Conservation (phyloP, 2,113 vertebrate species). For the Benitochromis conjunctus region DNA sequence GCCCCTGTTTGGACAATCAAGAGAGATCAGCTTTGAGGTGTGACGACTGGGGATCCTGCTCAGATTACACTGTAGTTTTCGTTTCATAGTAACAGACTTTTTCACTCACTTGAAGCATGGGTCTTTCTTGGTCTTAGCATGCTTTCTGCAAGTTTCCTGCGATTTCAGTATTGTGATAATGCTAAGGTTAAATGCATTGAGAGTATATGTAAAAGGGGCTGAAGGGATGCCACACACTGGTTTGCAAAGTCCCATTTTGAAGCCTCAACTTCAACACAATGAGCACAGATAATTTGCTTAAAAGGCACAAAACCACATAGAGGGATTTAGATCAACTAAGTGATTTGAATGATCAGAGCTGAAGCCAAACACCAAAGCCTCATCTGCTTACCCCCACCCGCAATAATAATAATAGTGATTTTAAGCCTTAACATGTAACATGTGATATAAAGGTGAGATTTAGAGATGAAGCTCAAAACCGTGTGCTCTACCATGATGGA, state of each 20-base stretch:
- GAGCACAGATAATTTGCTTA: background rate
- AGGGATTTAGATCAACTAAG: background rate
- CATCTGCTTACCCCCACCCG: background rate
- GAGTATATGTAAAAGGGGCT: background rate
- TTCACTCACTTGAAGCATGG: constrained; percentile 37
- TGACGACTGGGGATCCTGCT: constrained; percentile 26
- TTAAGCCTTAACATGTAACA: background rate
- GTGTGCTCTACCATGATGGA: background rate
- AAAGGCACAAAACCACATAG: background rate
- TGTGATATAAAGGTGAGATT: background rate
- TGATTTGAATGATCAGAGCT: background rate
- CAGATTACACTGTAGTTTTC: background rate
- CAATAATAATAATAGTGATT: background rate
- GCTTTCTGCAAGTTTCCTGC: background rate
- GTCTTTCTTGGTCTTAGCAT: constrained; percentile 24
- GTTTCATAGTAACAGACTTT: background rate
- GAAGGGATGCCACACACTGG: background rate
- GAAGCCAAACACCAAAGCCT: background rate
- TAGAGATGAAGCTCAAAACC: background rate
- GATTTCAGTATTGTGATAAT: background rate
- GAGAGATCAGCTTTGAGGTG: constrained; percentile 80
- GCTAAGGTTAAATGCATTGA: background rate
- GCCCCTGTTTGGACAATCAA: constrained; percentile 72
- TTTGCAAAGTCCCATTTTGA: background rate
- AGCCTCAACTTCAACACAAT: background rate